Percentiles rank a stretch among this genome's conserved stretches.
Evolutionary conservation across 2,797 vertebrate species (phyloP).

Genomic region (Xiphophorus birchmanni): DNA sequence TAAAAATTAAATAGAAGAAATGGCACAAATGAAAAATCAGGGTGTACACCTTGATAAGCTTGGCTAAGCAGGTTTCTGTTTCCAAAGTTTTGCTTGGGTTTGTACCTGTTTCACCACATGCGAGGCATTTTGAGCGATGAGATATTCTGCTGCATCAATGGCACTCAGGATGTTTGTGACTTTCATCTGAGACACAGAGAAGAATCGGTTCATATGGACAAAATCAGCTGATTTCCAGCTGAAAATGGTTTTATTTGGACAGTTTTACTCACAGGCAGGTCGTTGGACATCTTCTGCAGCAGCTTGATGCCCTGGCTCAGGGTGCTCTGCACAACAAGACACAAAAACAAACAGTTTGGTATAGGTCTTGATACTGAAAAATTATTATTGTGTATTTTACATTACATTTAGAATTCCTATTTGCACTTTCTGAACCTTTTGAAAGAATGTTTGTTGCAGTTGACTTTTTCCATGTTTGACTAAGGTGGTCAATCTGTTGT

Average conservation of each 20-base stretch:
- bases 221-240: neutral
- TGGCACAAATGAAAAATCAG: neutral
- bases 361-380: too few relatives aligned
- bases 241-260: neutral
- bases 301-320: constrained; percentile 84
- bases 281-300: constrained; percentile 82
- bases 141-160: constrained; percentile 88
- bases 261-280: constrained; percentile 83
- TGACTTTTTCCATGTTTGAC: too few relatives aligned
- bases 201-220: neutral
- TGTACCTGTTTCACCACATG: constrained; percentile 86
- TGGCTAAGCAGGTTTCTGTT: neutral
- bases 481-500: too few relatives aligned
- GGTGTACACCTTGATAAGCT: neutral
- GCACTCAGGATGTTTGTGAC: constrained; percentile 83
- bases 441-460: too few relatives aligned
- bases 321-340: constrained; percentile 76
- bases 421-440: too few relatives aligned
- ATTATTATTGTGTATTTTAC: too few relatives aligned
- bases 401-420: too few relatives aligned
- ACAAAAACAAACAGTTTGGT: neutral
- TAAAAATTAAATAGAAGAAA: neutral
- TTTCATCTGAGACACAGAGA: constrained; percentile 78
- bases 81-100: neutral
- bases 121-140: constrained; percentile 87